These are phyloP conservation scores for Ictidomys tridecemlineatus DNA, from an alignment of 2,113 vertebrate species.

Conservation along the genomic window DNA sequence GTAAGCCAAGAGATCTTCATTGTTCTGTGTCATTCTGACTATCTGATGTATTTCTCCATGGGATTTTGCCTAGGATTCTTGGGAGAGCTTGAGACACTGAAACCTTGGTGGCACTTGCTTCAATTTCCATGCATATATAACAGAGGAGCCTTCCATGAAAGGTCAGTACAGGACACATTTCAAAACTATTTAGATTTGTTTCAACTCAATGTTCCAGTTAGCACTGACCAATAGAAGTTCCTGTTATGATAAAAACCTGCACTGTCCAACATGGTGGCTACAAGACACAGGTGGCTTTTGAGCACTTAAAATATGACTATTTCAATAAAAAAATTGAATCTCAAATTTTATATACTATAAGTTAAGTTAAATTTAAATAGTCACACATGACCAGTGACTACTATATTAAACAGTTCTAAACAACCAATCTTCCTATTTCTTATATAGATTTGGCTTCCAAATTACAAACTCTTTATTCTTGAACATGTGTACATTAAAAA, in stretches of 20 bases:
- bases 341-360: not conserved
- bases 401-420: not conserved
- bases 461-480: not conserved
- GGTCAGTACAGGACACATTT: not conserved
- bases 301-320: not conserved
- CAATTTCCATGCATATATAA: not conserved
- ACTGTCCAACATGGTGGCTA: not conserved
- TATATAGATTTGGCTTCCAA: not conserved
- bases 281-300: not conserved
- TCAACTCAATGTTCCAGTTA: not conserved
- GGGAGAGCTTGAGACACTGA: not conserved
- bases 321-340: not conserved
- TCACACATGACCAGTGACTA: not conserved
- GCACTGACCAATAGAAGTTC: not conserved
- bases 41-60: not conserved
- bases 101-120: not conserved
- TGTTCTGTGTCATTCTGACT: not conserved
- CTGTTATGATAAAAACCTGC: not conserved
- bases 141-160: not conserved
- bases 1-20: not conserved
- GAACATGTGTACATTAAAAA: not conserved
- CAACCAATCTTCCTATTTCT: not conserved
- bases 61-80: not conserved
- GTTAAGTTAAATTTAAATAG: slow-evolving; percentile 8
- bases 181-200: not conserved